Base-by-base conservation (phyloP, 1,140 invertebrate species). In the Formica exsecta region DNA sequence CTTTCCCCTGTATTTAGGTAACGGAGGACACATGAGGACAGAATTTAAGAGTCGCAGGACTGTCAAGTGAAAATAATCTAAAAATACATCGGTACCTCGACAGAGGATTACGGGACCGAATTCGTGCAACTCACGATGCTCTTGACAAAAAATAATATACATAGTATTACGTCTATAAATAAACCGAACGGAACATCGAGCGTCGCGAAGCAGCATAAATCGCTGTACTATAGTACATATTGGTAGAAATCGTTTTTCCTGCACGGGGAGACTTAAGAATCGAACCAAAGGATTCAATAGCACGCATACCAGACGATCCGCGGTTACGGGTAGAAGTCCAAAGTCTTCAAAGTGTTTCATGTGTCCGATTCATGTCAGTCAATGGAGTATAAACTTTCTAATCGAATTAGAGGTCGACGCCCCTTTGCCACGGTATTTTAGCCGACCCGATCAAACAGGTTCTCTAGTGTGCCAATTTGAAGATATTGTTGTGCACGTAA, bases 381-480 rank as follows among this genome's bases (percentile, higher is more conserved):
- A 64, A n/a, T 41, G 25, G 36, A 66, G 32, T 70, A 76, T 79
- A 76, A 89, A 90, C 71, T 87, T 87, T 87, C 85, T 90, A 87
- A 89, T 90, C 71, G 75, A 89, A 89, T 89, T 89, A 89, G 85
- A 79, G 79, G 73, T 62, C 73, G 85, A 29, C 54, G 68, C 13
- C 87, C 87, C 65, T 83, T 89, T 71, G 57, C 87, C 44, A 29
- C 29, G 48, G 48, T 36, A 61, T 85, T 85, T 48, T 68, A 62
- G 13, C 48, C 68, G 51, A 8, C 11, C 2, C 84, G 79, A 87
- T 89, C 87, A 86, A 89, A 85, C 86, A 38, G 32, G 13, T 32
- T 54, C 62, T 16, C 16, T 25, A 11, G 9, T 73, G n/a, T 54
- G 62, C 36, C 44, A 80, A 81, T 57, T 73, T 79, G 19, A 38